Evolutionary conservation across 2,113 vertebrate genomes (phyloP), one percentile per base, ranked within the genome.

Genomic region (Leptobrachium ailaonicum): DNA sequence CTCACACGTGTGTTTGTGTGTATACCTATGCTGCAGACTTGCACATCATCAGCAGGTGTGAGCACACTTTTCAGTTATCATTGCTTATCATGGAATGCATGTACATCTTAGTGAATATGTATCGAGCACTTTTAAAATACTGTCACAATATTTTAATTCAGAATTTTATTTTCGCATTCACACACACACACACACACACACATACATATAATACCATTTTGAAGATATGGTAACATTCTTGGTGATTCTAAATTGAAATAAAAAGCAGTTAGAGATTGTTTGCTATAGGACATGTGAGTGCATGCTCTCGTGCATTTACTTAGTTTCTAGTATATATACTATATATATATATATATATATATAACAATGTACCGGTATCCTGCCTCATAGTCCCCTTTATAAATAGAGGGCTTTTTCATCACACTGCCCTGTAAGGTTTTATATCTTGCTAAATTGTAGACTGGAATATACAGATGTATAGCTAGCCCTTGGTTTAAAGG

Each of bases 361-460:
- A 58, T 58, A 58, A 12, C 47, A 50, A 32, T 50, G 8, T 50
- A 8, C 47, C 1, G 44, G 11, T 32, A 53, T 54, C 40, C 4
- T 42, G 47, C 8, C 8, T 50, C 4, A 50, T 32, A 50, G 71
- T 58, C 2, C 41, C 32, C 7, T 73, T 2, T 40, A 73, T 41
- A 12, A 3, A 1, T 73, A 42, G 32, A 75, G 41, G 58, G 73
- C 9, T 64, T 64, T 45, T 66, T 43, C 9, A 14, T 50, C 20
- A 66, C 62, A 66, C 47, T 75, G 62, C 47, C 43, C 73, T 75
- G 41, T 12, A 4, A 40, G 60, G 20, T 73, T 73, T 11, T 73
- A 60, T n/a, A 60, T 10, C 6, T 9, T 7, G 4, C 10, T 3
- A 13, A 62, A 74, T 45, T 43, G 62, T 2, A 63, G 9, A 10